Evolutionary conservation across 2,113 vertebrate genomes (phyloP).

Genomic region (Spea multiplicata): DNA sequence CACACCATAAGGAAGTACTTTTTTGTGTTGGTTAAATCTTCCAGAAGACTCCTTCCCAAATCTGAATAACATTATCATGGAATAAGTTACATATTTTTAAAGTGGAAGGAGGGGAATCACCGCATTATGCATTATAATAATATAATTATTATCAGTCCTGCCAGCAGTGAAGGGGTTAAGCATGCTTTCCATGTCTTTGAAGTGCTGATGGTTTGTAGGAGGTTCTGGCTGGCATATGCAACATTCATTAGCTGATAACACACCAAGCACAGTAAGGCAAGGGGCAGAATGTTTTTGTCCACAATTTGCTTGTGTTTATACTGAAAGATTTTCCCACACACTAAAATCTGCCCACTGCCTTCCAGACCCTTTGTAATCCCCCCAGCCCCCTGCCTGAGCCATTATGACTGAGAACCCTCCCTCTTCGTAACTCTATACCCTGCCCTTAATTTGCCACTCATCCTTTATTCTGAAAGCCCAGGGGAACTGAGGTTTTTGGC

Average conservation of each 20-base stretch:
- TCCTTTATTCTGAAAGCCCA: constrained; percentile 33
- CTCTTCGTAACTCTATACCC: constrained; percentile 42
- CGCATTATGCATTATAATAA: no score
- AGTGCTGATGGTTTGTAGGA: background rate
- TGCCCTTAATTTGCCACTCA: constrained; percentile 26
- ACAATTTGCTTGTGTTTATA: constrained; percentile 17
- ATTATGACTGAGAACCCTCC: constrained; percentile 28
- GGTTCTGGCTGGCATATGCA: constrained; percentile 5
- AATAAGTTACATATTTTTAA: no score
- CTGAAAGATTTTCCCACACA: constrained; percentile 38
- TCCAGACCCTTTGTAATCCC: constrained; percentile 12
- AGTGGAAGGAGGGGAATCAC: no score
- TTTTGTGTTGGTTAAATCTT: no score
- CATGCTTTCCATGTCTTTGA: constrained; percentile 1
- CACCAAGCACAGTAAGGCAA: constrained; percentile 6
- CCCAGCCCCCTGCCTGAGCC: constrained; percentile 26
- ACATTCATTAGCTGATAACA: background rate
- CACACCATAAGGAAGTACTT: no score
- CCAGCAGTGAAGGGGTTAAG: background rate
- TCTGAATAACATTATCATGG: no score
- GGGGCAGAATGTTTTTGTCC: background rate
- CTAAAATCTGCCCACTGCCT: constrained; percentile 20
- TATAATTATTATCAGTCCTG: no score
- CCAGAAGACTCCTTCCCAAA: no score
- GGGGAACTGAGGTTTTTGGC: background rate